These are phyloP conservation scores for Heterocephalus glaber DNA, from an alignment of 2,113 vertebrate species.

Conservation along the genomic window DNA sequence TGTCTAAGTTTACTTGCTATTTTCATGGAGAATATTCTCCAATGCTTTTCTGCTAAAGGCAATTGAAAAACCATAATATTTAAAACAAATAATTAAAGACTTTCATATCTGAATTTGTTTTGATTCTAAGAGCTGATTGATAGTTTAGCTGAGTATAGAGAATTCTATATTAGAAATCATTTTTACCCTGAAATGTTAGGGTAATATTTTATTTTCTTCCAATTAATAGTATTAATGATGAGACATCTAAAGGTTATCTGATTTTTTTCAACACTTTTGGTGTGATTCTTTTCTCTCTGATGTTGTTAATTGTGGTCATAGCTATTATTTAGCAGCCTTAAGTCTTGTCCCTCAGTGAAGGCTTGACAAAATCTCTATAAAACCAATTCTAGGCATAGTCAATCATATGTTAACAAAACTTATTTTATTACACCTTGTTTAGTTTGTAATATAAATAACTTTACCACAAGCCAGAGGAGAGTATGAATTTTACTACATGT, in stretches of 20 bases:
- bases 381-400: not conserved
- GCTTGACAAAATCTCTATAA: not conserved
- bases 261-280: not conserved
- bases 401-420: not conserved
- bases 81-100: not conserved
- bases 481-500: not conserved
- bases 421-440: not conserved
- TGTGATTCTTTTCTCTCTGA: not conserved
- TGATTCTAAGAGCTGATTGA: not conserved
- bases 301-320: not conserved
- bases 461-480: not conserved
- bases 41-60: not conserved
- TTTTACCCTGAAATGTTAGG: not conserved
- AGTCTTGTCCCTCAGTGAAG: not conserved
- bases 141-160: not conserved
- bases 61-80: not conserved
- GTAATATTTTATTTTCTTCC: not conserved
- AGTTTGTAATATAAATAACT: not conserved
- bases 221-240: not conserved
- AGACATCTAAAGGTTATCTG: not conserved
- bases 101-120: not conserved
- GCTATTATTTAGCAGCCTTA: not conserved
- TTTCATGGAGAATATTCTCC: not conserved
- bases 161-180: not conserved
- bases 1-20: not conserved